A percentile compares a stretch with the other conserved stretches of the same genome.
phyloP scores from a whole-genome alignment of 1,140 invertebrate genomes.

The Pseudachorutes palmiensis region DNA sequence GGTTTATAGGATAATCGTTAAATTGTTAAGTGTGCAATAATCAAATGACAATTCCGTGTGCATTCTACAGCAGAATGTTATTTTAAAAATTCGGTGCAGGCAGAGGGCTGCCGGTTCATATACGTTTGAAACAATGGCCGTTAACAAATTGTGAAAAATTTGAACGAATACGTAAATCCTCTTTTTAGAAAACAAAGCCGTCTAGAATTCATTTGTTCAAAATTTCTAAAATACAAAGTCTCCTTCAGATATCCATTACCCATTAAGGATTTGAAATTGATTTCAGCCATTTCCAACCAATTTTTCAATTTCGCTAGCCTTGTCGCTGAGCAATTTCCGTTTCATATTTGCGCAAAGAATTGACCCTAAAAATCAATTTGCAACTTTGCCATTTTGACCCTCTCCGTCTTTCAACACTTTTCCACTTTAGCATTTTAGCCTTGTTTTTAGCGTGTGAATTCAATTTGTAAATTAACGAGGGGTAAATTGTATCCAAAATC shows the following conservation, averaged over 20 bases:
- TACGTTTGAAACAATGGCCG: not conserved
- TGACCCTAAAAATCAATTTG: slow-evolving; percentile 1
- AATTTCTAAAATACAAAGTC: no score
- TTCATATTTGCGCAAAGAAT: not conserved
- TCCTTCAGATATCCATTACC: no score
- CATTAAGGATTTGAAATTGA: not conserved
- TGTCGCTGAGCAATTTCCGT: not conserved
- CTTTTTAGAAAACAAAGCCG: no score
- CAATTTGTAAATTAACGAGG: not conserved
- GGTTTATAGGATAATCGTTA: not conserved
- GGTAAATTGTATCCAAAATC: not conserved
- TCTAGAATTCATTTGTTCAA: no score
- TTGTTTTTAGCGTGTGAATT: not conserved
- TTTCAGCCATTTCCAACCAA: no score
- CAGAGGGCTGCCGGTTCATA: not conserved
- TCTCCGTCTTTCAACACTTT: not conserved
- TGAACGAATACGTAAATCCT: not conserved
- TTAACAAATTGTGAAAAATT: not conserved
- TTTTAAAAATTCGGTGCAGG: slow-evolving; percentile 2
- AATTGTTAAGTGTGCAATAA: slow-evolving; percentile 6
- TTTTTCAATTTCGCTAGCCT: not conserved
- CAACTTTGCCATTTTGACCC: not conserved
- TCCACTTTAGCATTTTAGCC: not conserved
- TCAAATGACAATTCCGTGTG: not conserved
- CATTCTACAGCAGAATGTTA: not conserved